phyloP scores from a whole-genome alignment of 2,888 invertebrate species.

The Leptodirus hochenwartii region DNA sequence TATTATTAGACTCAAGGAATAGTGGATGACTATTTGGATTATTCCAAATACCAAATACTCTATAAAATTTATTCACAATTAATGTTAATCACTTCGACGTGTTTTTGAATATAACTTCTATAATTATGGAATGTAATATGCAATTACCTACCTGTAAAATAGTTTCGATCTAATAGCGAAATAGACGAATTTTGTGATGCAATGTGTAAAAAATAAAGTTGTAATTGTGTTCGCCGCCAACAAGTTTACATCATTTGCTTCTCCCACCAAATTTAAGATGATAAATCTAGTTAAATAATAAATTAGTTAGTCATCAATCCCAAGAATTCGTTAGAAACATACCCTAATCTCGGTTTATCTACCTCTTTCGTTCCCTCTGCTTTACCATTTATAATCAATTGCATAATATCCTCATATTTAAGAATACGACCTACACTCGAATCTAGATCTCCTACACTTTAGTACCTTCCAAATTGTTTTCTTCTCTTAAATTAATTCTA shows the following conservation, averaged over 20 bases:
- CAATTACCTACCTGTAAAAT: slow-evolving; percentile 43
- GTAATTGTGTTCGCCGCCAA: slow-evolving; percentile 64
- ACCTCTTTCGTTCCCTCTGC: no score
- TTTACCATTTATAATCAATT: slow-evolving; percentile 4
- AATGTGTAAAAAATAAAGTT: slow-evolving; percentile 61
- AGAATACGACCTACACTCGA: no score
- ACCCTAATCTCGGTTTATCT: no score
- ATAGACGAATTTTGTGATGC: slow-evolving; percentile 53
- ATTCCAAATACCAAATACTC: slow-evolving; percentile 69
- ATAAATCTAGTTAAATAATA: slow-evolving; percentile 26
- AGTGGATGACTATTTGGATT: slow-evolving; percentile 68
- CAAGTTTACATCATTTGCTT: slow-evolving; percentile 57
- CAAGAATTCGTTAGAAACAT: background rate
- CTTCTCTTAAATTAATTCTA: no score
- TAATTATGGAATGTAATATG: background rate
- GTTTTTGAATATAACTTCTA: no score
- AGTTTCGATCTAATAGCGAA: slow-evolving; percentile 54
- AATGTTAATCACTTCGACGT: slow-evolving; percentile 2
- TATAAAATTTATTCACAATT: slow-evolving; percentile 17
- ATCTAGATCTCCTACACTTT: no score
- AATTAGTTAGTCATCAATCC: background rate
- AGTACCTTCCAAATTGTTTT: no score
- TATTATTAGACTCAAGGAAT: slow-evolving; percentile 60
- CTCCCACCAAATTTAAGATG: slow-evolving; percentile 47
- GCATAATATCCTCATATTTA: no score